phyloP scores from a whole-genome alignment of 1,140 invertebrate genomes.

The Pectinophora gossypiella region DNA sequence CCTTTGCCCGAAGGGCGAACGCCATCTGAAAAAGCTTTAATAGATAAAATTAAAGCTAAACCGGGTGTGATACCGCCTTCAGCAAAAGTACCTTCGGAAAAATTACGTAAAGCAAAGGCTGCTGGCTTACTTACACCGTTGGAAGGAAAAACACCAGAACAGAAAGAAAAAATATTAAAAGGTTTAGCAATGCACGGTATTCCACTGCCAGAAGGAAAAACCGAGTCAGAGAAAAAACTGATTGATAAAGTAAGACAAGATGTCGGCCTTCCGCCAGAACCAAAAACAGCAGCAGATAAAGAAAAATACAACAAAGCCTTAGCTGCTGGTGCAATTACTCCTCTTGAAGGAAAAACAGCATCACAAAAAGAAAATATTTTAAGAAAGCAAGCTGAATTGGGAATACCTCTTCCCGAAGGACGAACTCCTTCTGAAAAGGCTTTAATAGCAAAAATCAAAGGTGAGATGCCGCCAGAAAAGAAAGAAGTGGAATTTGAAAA shows the following conservation, averaged over 20 bases:
- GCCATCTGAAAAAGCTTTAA: constrained; percentile 25
- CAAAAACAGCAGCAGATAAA: constrained; percentile 23
- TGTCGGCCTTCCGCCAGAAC: constrained; percentile 22
- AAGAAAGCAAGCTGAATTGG: constrained; percentile 23
- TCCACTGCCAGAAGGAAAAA: constrained; percentile 29
- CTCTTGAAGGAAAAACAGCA: constrained; percentile 33
- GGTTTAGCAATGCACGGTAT: constrained; percentile 25
- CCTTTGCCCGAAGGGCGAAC: constrained; percentile 22
- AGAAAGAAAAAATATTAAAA: constrained; percentile 38
- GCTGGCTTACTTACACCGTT: constrained; percentile 27
- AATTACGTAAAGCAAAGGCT: constrained; percentile 22
- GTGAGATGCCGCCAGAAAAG: constrained; percentile 34
- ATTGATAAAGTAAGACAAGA: constrained; percentile 25
- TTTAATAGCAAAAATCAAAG: constrained; percentile 15
- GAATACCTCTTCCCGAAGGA: constrained; percentile 31
- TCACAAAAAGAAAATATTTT: constrained; percentile 39
- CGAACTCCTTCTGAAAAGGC: constrained; percentile 28
- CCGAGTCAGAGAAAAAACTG: constrained; percentile 27
- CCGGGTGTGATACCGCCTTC: not conserved
- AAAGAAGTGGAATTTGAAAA: constrained; percentile 30
- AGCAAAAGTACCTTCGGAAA: constrained; percentile 7
- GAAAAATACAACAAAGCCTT: constrained; percentile 22
- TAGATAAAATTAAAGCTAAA: constrained; percentile 9
- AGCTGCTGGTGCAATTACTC: constrained; percentile 32
- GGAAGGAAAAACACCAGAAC: constrained; percentile 25